phyloP scores from a whole-genome alignment of 2,797 vertebrate species.

The Gastrophryne carolinensis region DNA sequence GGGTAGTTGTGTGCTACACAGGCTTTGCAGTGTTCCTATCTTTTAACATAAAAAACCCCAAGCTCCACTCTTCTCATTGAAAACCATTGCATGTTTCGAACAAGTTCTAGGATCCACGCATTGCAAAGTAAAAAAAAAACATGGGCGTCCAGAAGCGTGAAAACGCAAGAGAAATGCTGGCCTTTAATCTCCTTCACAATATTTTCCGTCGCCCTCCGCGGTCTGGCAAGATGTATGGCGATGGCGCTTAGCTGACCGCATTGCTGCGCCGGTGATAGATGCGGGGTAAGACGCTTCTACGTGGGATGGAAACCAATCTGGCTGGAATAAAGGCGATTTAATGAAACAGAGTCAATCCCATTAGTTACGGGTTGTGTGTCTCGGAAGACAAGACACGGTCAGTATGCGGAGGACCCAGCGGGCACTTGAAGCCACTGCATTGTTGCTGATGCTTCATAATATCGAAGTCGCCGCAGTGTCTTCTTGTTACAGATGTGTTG shows the following conservation, averaged over 20 bases:
- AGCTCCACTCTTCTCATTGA: too few relatives aligned
- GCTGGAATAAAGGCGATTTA: slow-evolving; percentile 82
- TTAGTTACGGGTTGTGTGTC: slow-evolving; percentile 83
- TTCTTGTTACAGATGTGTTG: background rate
- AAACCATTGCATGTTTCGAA: slow-evolving; percentile 13
- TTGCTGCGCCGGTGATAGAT: slow-evolving; percentile 66
- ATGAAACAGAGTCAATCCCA: slow-evolving; percentile 90
- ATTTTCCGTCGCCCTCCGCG: slow-evolving; percentile 23
- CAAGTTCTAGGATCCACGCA: slow-evolving; percentile 15
- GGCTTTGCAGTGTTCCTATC: too few relatives aligned
- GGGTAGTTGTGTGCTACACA: too few relatives aligned
- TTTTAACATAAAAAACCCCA: too few relatives aligned
- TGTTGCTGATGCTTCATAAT: background rate
- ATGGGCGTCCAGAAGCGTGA: slow-evolving; percentile 24
- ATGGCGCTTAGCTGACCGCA: slow-evolving; percentile 50
- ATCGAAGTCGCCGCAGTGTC: background rate
- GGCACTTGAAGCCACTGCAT: background rate
- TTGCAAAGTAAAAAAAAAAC: slow-evolving; percentile 9
- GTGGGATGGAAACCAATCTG: slow-evolving; percentile 85
- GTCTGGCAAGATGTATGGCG: slow-evolving; percentile 31
- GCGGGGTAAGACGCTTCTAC: slow-evolving; percentile 74
- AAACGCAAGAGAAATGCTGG: slow-evolving; percentile 4
- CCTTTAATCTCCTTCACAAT: slow-evolving; percentile 40
- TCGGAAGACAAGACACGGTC: slow-evolving; percentile 69
- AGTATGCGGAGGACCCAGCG: slow-evolving; percentile 35